Conservation (phyloP, 2,113 vertebrate genomes). For the Bubo bubo region DNA sequence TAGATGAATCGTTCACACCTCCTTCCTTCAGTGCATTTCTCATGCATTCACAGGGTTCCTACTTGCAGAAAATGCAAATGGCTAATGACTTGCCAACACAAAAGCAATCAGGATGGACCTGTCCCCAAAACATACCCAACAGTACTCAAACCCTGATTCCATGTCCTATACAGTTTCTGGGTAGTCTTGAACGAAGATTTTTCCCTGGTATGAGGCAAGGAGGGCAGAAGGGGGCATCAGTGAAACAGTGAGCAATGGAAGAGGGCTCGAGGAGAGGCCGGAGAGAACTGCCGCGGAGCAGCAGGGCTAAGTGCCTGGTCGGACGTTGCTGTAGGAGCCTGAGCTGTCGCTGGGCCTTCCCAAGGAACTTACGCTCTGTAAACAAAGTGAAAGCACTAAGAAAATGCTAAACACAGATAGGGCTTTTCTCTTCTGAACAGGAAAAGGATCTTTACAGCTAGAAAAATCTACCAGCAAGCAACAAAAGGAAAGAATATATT, state of each 20-base stretch:
- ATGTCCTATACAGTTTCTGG: rapidly evolving
- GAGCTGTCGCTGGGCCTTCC: neutral
- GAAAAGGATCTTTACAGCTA: neutral
- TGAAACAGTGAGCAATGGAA: neutral
- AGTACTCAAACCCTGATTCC: neutral
- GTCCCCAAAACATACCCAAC: too few species aligned
- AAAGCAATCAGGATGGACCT: rapidly evolving
- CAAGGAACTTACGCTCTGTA: rapidly evolving
- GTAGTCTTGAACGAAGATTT: neutral
- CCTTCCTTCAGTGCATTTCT: neutral
- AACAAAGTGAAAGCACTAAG: neutral
- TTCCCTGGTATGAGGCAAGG: neutral
- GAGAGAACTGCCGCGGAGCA: neutral
- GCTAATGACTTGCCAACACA: rapidly evolving
- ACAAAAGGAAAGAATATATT: neutral
- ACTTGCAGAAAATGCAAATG: neutral
- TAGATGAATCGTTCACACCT: neutral
- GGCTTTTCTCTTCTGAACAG: neutral
- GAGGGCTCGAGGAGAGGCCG: neutral
- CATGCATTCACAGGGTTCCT: neutral
- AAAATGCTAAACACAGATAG: neutral
- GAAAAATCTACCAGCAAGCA: neutral
- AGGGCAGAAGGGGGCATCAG: slow-evolving; percentile 64
- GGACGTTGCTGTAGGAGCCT: neutral
- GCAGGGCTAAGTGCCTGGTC: rapidly evolving